Conservation (phyloP, 2,797 vertebrate species). For the Megalops cyprinoides region DNA sequence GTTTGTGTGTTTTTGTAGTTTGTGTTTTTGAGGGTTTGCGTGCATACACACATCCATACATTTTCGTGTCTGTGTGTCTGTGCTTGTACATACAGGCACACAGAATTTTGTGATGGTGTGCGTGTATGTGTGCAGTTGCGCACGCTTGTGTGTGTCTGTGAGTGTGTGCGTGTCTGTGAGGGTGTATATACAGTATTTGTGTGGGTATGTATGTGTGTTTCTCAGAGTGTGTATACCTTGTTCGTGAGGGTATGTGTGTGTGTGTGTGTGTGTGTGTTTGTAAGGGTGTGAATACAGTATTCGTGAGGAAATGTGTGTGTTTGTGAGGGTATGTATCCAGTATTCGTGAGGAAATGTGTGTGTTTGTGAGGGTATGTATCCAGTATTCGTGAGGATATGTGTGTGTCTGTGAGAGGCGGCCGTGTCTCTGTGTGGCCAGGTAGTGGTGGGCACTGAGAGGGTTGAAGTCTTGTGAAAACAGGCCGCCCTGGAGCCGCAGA, state of each 20-base stretch:
- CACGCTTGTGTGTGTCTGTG: too few species aligned
- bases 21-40: constrained; percentile 35
- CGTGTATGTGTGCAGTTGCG: too few species aligned
- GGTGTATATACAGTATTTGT: too few species aligned
- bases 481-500: constrained; percentile 47
- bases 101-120: too few species aligned
- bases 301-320: neutral
- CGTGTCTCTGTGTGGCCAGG: constrained; percentile 14
- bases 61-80: constrained; percentile 18
- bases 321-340: neutral
- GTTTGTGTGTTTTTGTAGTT: constrained; percentile 22
- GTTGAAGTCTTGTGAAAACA: constrained; percentile 68
- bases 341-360: neutral
- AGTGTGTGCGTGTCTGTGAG: neutral
- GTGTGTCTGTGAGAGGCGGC: constrained; percentile 26
- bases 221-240: too few species aligned
- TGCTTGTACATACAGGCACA: too few species aligned
- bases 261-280: neutral
- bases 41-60: too few species aligned
- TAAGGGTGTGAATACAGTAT: neutral
- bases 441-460: constrained; percentile 36
- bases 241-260: too few species aligned
- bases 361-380: neutral
- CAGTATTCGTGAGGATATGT: constrained; percentile 2
- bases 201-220: neutral